These are phyloP conservation scores for Hylaeus anthracinus DNA, from an alignment of 1,140 invertebrate genomes.

Conservation along the genomic window DNA sequence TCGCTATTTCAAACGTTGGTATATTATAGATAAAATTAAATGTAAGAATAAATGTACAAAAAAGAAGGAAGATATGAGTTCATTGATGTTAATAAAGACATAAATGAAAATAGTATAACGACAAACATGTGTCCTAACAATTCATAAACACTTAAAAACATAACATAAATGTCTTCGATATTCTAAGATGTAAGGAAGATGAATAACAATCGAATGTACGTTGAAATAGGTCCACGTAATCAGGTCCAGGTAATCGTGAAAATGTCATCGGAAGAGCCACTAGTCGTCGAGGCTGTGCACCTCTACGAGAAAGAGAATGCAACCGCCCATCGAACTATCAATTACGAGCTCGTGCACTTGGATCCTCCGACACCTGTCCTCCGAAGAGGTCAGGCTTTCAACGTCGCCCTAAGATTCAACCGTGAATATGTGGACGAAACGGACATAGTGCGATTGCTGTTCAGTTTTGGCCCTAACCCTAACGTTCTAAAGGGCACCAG, in stretches of 20 bases:
- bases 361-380: constrained; percentile 78
- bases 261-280: constrained; percentile 71
- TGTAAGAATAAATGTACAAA: too few species aligned
- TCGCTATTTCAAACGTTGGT: too few species aligned
- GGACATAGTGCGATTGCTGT: constrained; percentile 73
- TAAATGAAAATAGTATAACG: too few species aligned
- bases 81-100: too few species aligned
- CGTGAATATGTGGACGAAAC: constrained; percentile 72
- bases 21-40: too few species aligned
- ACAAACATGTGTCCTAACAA: too few species aligned
- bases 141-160: too few species aligned
- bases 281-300: constrained; percentile 79
- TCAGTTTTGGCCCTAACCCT: constrained; percentile 75
- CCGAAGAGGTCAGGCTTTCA: constrained; percentile 82
- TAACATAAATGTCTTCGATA: too few species aligned
- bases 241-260: background rate
- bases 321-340: constrained; percentile 80
- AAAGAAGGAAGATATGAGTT: too few species aligned
- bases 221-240: background rate
- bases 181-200: too few species aligned
- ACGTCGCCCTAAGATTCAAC: constrained; percentile 80
- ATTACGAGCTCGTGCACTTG: constrained; percentile 81
- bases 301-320: constrained; percentile 82
- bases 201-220: background rate
- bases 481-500: constrained; percentile 73